phyloP scores from a whole-genome alignment of 2,888 invertebrate species.

The Anaspis maculata region DNA sequence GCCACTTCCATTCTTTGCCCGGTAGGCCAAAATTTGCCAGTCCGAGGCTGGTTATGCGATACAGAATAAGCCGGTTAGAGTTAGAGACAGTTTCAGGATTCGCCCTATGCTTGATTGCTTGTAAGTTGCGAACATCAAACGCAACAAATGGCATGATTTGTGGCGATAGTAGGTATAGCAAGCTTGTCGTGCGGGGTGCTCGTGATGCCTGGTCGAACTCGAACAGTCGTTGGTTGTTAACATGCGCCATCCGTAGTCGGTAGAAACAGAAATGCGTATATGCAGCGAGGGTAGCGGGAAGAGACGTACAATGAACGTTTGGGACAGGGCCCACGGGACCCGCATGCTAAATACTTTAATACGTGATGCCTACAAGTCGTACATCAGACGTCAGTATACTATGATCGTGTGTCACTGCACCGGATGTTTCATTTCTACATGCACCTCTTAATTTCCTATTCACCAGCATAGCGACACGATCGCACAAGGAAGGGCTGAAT shows the following conservation, averaged over 20 bases:
- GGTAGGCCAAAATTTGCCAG: too few species aligned
- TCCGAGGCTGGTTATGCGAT: too few species aligned
- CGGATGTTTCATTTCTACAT: constrained; percentile 26
- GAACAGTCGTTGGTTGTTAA: constrained; percentile 31
- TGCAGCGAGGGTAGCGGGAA: constrained; percentile 21
- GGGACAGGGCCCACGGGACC: constrained; percentile 27
- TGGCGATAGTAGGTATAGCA: constrained; percentile 16
- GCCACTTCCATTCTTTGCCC: too few species aligned
- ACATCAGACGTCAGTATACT: constrained; percentile 24
- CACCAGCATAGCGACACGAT: constrained; percentile 2
- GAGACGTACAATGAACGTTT: constrained; percentile 27
- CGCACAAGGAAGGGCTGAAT: too few species aligned
- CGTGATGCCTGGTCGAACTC: too few species aligned
- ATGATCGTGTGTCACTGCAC: constrained; percentile 27
- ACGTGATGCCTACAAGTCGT: constrained; percentile 32
- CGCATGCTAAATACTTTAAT: constrained; percentile 35
- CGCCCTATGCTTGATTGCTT: too few species aligned
- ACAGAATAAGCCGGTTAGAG: too few species aligned
- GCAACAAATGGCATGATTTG: constrained; percentile 20
- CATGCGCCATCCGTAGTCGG: constrained; percentile 31
- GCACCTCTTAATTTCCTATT: constrained; percentile 2
- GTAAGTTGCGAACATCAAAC: too few species aligned
- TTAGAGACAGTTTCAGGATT: too few species aligned
- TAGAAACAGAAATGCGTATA: constrained; percentile 19
- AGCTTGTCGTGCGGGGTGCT: constrained; percentile 22